Evolutionary conservation across 2,797 vertebrate genomes (phyloP).

Genomic region (Scolopax bukidnonensis): DNA sequence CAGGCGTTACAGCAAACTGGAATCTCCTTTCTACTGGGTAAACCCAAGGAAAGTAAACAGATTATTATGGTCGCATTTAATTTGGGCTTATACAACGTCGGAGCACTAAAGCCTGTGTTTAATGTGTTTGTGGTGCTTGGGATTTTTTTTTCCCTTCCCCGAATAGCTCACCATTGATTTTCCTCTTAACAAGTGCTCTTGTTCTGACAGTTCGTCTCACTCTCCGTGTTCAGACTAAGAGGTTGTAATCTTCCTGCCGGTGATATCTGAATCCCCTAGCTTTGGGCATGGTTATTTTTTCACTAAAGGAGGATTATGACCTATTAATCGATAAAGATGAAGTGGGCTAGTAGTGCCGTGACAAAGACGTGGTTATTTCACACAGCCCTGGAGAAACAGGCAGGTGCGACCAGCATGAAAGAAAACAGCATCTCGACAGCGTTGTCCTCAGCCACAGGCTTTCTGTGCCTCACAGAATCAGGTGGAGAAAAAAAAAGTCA

Average conservation of each 20-base stretch:
- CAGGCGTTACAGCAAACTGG: not conserved
- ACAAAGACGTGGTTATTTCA: not conserved
- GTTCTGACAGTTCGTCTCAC: not conserved
- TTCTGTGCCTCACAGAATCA: not conserved
- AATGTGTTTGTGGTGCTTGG: slow-evolving; percentile 24
- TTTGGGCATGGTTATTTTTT: slow-evolving; percentile 11
- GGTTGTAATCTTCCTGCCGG: not conserved
- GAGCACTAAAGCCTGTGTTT: slow-evolving; percentile 38
- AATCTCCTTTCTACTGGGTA: not conserved
- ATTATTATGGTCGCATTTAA: slow-evolving; percentile 56
- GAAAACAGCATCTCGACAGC: not conserved
- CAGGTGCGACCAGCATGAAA: not conserved
- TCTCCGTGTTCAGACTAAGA: not conserved
- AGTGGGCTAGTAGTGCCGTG: not conserved
- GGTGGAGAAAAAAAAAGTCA: not conserved
- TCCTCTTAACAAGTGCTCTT: slow-evolving; percentile 34
- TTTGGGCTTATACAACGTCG: slow-evolving; percentile 26
- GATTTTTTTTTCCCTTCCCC: not conserved
- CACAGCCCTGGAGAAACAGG: not conserved
- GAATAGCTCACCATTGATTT: slow-evolving; percentile 52
- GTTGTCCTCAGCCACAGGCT: not conserved
- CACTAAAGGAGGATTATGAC: slow-evolving; percentile 49
- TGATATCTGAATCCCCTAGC: slow-evolving; percentile 37
- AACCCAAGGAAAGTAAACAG: slow-evolving; percentile 57
- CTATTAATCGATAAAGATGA: slow-evolving; percentile 54